These are phyloP conservation scores for Holocentrus rufus DNA, from an alignment of 2,797 vertebrate genomes.

Conservation along the genomic window DNA sequence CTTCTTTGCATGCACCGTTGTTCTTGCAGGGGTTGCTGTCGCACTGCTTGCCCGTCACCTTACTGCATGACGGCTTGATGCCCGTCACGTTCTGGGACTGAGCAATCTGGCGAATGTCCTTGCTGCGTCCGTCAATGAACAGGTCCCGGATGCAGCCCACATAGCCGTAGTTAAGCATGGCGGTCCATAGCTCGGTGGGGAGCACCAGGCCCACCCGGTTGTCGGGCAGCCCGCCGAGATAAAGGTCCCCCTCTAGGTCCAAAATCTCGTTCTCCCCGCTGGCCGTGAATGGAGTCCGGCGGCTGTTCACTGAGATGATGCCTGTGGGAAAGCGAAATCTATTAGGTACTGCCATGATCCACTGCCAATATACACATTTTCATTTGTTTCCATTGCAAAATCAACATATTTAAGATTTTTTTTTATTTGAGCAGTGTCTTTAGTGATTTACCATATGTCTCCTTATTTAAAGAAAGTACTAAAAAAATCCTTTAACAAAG, in stretches of 20 bases:
- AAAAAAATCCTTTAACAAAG: constrained; percentile 23
- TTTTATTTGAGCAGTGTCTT: constrained; percentile 1
- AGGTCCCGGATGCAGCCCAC: constrained; percentile 96
- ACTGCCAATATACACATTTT: constrained; percentile 4
- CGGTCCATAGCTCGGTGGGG: constrained; percentile 97
- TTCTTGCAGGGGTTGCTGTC: constrained; percentile 96
- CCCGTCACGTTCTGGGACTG: constrained; percentile 90
- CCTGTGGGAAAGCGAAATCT: constrained; percentile 75
- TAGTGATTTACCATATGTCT: background rate
- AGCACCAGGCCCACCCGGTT: constrained; percentile 90
- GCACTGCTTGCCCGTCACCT: constrained; percentile 89
- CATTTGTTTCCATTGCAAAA: background rate
- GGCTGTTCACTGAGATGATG: constrained; percentile 97
- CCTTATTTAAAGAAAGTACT: background rate
- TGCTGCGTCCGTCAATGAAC: constrained; percentile 96
- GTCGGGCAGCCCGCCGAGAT: constrained; percentile 93
- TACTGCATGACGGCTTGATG: constrained; percentile 91
- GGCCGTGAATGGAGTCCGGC: constrained; percentile 93
- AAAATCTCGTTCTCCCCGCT: constrained; percentile 97
- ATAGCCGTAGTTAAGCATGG: constrained; percentile 97
- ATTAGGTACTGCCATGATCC: constrained; percentile 9
- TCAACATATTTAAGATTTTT: no score
- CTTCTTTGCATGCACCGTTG: constrained; percentile 91
- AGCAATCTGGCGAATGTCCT: constrained; percentile 94
- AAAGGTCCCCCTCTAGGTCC: constrained; percentile 96